Percentiles rank a stretch among this genome's conserved stretches.
These are phyloP conservation scores for Diglossa cyanea DNA, from an alignment of 2,797 vertebrate species.

Conservation along the genomic window DNA sequence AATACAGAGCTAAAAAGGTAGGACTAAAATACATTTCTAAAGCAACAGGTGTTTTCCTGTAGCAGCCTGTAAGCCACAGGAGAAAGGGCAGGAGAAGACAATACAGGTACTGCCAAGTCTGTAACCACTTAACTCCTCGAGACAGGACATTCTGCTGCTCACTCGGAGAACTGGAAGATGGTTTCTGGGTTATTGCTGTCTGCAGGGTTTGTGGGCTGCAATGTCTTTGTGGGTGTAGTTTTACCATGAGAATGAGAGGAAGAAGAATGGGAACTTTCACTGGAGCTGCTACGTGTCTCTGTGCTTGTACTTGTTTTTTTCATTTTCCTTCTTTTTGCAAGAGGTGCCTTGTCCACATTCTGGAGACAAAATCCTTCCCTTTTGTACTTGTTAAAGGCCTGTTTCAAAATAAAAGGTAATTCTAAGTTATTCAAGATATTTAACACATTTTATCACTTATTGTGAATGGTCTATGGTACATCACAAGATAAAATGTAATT, in stretches of 20 bases:
- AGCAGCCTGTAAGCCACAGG: neutral
- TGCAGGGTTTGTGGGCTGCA: constrained; percentile 72
- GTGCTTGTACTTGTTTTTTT: constrained; percentile 98
- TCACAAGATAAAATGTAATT: neutral
- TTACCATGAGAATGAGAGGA: constrained; percentile 94
- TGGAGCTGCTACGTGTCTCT: constrained; percentile 97
- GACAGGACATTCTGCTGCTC: constrained; percentile 63
- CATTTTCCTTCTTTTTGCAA: constrained; percentile 98
- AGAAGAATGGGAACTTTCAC: constrained; percentile 94
- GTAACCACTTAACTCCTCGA: neutral
- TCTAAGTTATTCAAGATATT: neutral
- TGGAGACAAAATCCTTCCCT: constrained; percentile 98
- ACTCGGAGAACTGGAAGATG: constrained; percentile 90
- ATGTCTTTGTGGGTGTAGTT: constrained; percentile 78
- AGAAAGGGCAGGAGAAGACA: neutral
- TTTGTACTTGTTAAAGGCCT: constrained; percentile 99
- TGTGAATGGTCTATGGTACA: neutral
- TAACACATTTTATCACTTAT: neutral
- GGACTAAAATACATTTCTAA: constrained; percentile 37
- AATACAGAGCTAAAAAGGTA: constrained; percentile 48
- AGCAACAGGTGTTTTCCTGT: neutral
- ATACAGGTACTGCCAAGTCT: neutral
- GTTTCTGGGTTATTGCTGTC: constrained; percentile 75
- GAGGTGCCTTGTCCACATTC: constrained; percentile 96
- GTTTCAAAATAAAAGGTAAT: constrained; percentile 21